These are phyloP conservation scores for Dolichotis patagonum DNA, from an alignment of 2,113 vertebrate species.

Conservation along the genomic window DNA sequence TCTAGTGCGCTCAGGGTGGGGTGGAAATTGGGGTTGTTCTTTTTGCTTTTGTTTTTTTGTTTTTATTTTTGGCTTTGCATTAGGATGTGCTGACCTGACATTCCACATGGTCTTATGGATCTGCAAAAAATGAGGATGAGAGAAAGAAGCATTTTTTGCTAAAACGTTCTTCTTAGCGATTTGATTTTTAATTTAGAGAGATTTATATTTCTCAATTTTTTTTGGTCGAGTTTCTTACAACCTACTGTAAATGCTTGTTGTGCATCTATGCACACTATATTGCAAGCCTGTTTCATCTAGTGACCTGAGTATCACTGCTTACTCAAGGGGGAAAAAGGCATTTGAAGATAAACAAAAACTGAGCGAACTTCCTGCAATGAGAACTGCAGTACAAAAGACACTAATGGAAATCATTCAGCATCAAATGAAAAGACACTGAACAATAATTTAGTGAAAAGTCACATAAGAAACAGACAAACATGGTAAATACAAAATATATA, in stretches of 20 bases:
- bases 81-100: constrained; percentile 86
- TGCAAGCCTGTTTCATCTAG: constrained; percentile 89
- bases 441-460: background rate
- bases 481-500: background rate
- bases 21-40: background rate
- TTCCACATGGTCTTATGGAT: constrained; percentile 86
- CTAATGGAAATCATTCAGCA: background rate
- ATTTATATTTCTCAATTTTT: constrained; percentile 79
- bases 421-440: background rate
- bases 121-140: constrained; percentile 83
- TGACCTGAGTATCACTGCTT: constrained; percentile 90
- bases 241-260: constrained; percentile 90
- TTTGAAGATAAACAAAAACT: background rate
- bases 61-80: constrained; percentile 82
- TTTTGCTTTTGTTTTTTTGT: too few relatives aligned
- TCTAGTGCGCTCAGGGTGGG: constrained; percentile 70
- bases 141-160: constrained; percentile 83
- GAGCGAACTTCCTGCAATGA: background rate
- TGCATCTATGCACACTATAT: constrained; percentile 88
- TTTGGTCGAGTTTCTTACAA: constrained; percentile 82
- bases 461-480: background rate
- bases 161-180: constrained; percentile 84
- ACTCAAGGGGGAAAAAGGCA: constrained; percentile 71
- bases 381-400: background rate
- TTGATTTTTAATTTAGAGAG: constrained; percentile 84